Conservation (phyloP, 2,113 vertebrate species). For the Rhea pennata region DNA sequence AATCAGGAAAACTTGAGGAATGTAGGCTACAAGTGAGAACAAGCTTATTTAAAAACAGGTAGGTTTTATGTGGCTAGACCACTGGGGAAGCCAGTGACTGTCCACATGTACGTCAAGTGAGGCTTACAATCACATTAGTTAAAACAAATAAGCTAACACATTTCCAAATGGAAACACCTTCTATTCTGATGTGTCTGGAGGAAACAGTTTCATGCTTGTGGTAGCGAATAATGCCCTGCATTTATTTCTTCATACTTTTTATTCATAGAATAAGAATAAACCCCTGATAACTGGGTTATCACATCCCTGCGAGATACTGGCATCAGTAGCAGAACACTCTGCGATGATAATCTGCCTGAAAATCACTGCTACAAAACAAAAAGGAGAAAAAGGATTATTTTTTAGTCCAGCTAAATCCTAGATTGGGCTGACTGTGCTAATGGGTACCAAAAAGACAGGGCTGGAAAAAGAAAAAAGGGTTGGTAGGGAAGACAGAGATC, state of each 20-base stretch:
- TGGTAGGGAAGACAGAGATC: accelerated
- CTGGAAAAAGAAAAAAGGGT: background rate
- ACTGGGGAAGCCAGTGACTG: background rate
- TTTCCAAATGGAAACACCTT: slow-evolving; percentile 21
- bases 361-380: background rate
- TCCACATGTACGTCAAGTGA: background rate
- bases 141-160: background rate
- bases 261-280: background rate
- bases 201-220: background rate
- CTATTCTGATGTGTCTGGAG: background rate
- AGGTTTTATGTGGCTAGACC: background rate
- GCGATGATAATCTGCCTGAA: background rate
- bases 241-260: background rate
- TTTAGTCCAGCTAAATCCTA: background rate
- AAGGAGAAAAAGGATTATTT: background rate
- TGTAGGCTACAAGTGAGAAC: background rate
- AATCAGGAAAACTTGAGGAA: background rate
- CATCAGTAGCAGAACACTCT: background rate
- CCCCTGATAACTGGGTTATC: background rate
- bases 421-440: background rate
- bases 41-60: background rate
- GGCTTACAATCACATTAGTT: slow-evolving; percentile 24
- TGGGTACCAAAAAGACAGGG: background rate
- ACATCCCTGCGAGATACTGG: background rate
- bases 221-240: background rate